Evolutionary conservation across 1,140 invertebrate genomes (phyloP).

Genomic region (Cydia pomonella): DNA sequence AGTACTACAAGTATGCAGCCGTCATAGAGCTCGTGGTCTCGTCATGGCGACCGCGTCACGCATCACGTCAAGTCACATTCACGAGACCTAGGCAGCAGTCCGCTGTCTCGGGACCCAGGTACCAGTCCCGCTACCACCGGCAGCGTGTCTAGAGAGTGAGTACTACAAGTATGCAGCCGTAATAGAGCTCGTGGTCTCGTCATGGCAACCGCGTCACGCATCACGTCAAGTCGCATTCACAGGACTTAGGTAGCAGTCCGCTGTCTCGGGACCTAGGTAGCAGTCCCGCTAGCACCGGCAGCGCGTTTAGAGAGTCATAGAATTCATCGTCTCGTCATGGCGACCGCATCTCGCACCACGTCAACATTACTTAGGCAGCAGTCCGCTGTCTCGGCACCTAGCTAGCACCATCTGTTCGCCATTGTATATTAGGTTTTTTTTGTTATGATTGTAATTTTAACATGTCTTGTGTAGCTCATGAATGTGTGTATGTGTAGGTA

Average conservation of each 20-base stretch:
- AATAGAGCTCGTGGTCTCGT: conserved; percentile 64
- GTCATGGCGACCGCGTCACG: conserved; percentile 62
- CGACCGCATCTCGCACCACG: conserved; percentile 66
- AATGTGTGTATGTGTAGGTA: too few species aligned
- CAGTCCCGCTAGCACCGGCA: conserved; percentile 65
- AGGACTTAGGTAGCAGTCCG: conserved; percentile 70
- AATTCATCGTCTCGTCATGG: conserved; percentile 66
- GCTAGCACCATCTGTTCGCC: conserved; percentile 40
- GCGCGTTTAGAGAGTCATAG: conserved; percentile 45
- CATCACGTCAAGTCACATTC: conserved; percentile 78
- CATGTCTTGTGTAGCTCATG: too few species aligned
- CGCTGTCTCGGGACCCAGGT: conserved; percentile 64
- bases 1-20: conserved; percentile 52
- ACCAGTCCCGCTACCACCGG: conserved; percentile 65
- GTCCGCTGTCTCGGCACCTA: conserved; percentile 63
- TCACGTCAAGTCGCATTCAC: conserved; percentile 75
- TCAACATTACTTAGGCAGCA: conserved; percentile 76
- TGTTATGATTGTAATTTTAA: too few species aligned
- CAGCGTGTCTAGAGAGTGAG: conserved; percentile 72
- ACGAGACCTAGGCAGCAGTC: conserved; percentile 69
- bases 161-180: conserved; percentile 47
- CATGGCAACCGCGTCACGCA: conserved; percentile 66
- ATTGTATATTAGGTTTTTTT: too few species aligned
- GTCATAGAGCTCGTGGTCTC: conserved; percentile 63
- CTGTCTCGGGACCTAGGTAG: conserved; percentile 64